phyloP scores from a whole-genome alignment of 2,797 vertebrate genomes.

The Sebastes jordani region DNA sequence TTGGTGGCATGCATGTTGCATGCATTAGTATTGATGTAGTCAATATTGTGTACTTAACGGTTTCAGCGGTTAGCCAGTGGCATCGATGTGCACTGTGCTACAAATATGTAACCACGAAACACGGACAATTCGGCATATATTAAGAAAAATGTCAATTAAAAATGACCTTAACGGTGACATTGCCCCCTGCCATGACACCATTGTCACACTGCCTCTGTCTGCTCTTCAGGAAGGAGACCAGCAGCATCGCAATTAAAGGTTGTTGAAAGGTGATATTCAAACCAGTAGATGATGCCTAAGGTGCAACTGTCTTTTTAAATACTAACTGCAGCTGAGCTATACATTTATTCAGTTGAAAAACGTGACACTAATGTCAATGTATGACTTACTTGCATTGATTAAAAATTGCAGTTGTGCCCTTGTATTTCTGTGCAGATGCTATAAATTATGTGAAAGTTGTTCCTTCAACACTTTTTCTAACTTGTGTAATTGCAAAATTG shows the following conservation, averaged over 20 bases:
- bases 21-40: conserved; percentile 33
- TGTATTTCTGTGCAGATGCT: conserved; percentile 21
- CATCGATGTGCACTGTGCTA: not conserved
- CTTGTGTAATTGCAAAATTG: conserved; percentile 6
- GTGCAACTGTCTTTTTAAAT: conserved; percentile 23
- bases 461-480: not conserved
- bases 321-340: not conserved
- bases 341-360: conserved; percentile 19
- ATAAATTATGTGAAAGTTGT: conserved; percentile 11
- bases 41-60: conserved; percentile 13
- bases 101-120: not conserved
- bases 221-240: not conserved
- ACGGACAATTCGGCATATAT: not conserved
- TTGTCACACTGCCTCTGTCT: not conserved
- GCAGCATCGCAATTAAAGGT: not conserved
- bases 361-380: conserved; percentile 27
- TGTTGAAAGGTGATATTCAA: conserved; percentile 5
- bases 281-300: conserved; percentile 4
- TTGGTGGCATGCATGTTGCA: conserved; percentile 27
- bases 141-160: conserved; percentile 35
- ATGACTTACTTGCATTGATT: conserved; percentile 23
- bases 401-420: conserved; percentile 17
- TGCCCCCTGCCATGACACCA: not conserved
- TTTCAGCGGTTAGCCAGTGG: not conserved
- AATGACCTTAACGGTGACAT: not conserved